Conservation (phyloP, 2,113 vertebrate genomes). For the Pseudorasbora parva region DNA sequence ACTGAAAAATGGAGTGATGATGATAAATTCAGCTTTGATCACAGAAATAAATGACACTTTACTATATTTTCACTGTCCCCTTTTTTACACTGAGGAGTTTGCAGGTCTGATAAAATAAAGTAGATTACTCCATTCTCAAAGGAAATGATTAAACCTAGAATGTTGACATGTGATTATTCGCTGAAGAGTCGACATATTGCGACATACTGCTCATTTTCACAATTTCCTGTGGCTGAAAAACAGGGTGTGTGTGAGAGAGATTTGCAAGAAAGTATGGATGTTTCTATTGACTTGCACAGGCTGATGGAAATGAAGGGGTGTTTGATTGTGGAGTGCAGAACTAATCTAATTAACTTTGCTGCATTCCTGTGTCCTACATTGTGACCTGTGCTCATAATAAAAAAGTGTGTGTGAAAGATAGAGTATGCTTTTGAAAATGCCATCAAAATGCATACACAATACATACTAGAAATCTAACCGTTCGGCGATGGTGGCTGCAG, state of each 20-base stretch:
- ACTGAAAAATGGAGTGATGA: no score
- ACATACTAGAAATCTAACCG: neutral
- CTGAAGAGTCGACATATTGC: neutral
- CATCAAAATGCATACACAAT: neutral
- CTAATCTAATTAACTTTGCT: conserved; percentile 51
- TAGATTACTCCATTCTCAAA: neutral
- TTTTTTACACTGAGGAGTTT: no score
- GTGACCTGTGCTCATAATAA: conserved; percentile 16
- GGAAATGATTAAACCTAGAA: neutral
- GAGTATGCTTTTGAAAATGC: neutral
- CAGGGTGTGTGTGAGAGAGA: no score
- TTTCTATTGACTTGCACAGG: neutral
- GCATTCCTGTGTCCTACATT: neutral
- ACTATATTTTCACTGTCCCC: no score
- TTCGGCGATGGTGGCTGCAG: no score
- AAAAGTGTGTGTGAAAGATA: neutral
- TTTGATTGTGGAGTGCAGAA: conserved; percentile 24
- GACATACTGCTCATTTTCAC: neutral
- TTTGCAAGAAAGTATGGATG: neutral
- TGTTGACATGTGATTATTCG: neutral
- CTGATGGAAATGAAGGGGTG: conserved; percentile 24
- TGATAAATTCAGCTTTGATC: no score
- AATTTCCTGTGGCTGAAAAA: neutral
- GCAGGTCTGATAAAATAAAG: no score
- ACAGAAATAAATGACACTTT: no score